Percentiles rank a stretch among this genome's conserved stretches.
These are phyloP conservation scores for Nothobranchius furzeri DNA, from an alignment of 2,113 vertebrate species.

Conservation along the genomic window DNA sequence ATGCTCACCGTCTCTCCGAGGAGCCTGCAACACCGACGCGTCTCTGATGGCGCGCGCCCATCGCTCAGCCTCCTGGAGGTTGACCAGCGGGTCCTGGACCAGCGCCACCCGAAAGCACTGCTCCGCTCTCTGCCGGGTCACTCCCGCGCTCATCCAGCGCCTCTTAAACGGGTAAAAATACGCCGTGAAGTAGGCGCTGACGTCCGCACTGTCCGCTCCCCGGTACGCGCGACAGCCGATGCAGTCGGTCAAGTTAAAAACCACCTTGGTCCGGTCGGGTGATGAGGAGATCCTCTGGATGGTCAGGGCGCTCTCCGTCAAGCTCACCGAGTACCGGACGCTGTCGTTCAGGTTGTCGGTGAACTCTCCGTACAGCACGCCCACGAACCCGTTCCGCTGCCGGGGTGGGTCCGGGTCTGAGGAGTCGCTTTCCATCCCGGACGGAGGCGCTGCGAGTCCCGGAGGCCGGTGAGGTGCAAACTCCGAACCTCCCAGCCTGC, in stretches of 20 bases:
- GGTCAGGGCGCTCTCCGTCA: slow-evolving; percentile 72
- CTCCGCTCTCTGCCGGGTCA: slow-evolving; percentile 77
- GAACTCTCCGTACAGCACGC: slow-evolving; percentile 77
- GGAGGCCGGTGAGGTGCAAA: slow-evolving; percentile 62
- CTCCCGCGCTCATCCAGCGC: slow-evolving; percentile 76
- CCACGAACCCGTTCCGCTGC: slow-evolving; percentile 57
- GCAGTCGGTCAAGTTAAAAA: slow-evolving; percentile 76
- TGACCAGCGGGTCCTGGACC: slow-evolving; percentile 70
- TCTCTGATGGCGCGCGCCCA: slow-evolving; percentile 78
- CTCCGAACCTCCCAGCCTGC: slow-evolving; percentile 43
- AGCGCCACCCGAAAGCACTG: slow-evolving; percentile 77
- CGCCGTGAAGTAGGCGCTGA: slow-evolving; percentile 74
- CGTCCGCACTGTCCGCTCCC: slow-evolving; percentile 62
- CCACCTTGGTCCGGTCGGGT: slow-evolving; percentile 64
- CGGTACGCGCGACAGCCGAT: slow-evolving; percentile 74
- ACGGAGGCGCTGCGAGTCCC: slow-evolving; percentile 56
- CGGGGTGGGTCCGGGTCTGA: slow-evolving; percentile 61
- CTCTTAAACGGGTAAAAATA: slow-evolving; percentile 79
- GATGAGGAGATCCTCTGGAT: slow-evolving; percentile 69
- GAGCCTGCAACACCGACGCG: slow-evolving; percentile 57
- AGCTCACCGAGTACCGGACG: slow-evolving; percentile 73
- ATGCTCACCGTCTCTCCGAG: slow-evolving; percentile 72
- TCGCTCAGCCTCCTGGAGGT: slow-evolving; percentile 78
- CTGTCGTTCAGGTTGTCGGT: slow-evolving; percentile 68
- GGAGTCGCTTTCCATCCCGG: slow-evolving; percentile 72